Evolutionary conservation across 2,113 vertebrate species (phyloP), one percentile per base, ranked within the genome.

Genomic region (Pantherophis guttatus): DNA sequence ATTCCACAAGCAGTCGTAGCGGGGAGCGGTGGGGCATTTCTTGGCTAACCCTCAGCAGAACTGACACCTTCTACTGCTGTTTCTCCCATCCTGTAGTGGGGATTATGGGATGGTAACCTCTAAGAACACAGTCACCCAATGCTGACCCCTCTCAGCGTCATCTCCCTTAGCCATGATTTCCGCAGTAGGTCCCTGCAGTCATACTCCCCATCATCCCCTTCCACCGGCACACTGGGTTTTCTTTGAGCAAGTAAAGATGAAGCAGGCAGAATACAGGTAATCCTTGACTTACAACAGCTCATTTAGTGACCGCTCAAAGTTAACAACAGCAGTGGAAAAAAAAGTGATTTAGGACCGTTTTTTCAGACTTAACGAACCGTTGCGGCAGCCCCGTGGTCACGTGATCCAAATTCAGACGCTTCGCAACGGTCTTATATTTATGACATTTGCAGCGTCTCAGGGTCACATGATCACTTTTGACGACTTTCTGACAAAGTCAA

Each of bases 41-140:
- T 96, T 96, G 97, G 98, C 98, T 99, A 98, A 99, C 98, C 97
- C 96, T 97, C 97, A 98, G 96, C 97, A 98, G 93, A 95, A 92
- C 97, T 97, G 94, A 97, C 96, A 97, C 97, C 97, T 96, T 96
- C 95, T 94, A 95, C 96, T n/a, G 93, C 98, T 98, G 91, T 97
- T 97, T 97, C 93, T 96, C 93, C 91, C 93, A 5, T 52, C 59
- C 96, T 91, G 89, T 95, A 59, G 10, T 23, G 58, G 58, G 26
- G 96, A 86, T 95, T 97, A 94, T 95, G 92, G 93, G 89, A 87
- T 94, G 94, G 96, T 95, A 95, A 65, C 94, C 95, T 95, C 90
- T 21, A 94, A 2, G 58, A 97, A 97, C 95, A 93, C 92, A 96
- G 97, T 94, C 96, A 53, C 0, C 8, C 57, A 33, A 0, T 29